Evolutionary conservation across 2,113 vertebrate genomes (phyloP).

Genomic region (Muntiacus muntjak): DNA sequence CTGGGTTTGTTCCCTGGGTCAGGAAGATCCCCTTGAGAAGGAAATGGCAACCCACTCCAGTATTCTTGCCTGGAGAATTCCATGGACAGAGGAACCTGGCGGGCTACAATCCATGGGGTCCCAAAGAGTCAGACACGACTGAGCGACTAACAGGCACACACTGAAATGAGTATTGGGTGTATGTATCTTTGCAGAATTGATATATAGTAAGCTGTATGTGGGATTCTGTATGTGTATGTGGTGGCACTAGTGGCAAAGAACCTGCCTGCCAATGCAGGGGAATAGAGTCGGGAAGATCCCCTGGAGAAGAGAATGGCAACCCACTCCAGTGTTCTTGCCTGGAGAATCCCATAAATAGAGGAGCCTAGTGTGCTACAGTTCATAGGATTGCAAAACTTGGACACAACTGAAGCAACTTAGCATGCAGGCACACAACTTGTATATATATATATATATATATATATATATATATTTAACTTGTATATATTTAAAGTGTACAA

Average conservation of each 20-base stretch:
- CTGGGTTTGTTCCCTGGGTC: not conserved
- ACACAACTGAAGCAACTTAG: not conserved
- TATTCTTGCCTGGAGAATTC: not conserved
- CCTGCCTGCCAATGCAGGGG: not conserved
- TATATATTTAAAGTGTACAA: not conserved
- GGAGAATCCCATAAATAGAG: not conserved
- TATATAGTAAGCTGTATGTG: not conserved
- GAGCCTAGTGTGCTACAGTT: not conserved
- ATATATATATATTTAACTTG: not conserved
- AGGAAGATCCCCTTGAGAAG: not conserved
- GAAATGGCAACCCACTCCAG: not conserved
- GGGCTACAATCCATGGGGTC: not conserved
- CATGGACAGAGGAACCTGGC: not conserved
- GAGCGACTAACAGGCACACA: not conserved
- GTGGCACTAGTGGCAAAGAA: not conserved
- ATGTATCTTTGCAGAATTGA: not conserved
- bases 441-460: not conserved
- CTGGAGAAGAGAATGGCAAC: not conserved
- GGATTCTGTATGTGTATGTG: not conserved
- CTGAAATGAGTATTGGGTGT: not conserved
- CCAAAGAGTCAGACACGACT: not conserved
- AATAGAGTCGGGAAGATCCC: not conserved
- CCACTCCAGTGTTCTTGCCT: not conserved
- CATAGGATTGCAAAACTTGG: not conserved
- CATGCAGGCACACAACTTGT: not conserved